These are phyloP conservation scores for Andrena praecox DNA, from an alignment of 2,888 invertebrate genomes.

Conservation along the genomic window DNA sequence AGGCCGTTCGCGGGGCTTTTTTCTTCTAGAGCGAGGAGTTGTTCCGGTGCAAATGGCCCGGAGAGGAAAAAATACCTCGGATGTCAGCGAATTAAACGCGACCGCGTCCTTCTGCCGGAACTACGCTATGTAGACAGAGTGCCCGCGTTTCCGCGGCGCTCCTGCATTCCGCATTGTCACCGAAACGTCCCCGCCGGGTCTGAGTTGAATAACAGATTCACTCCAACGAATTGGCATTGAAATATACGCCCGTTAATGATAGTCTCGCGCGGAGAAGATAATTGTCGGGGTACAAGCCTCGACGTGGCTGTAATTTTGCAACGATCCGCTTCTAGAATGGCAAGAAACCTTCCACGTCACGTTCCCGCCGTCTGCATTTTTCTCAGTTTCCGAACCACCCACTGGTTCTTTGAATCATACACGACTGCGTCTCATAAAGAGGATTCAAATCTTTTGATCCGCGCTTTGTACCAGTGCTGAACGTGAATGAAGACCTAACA, in stretches of 20 bases:
- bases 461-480: too few species aligned
- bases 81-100: constrained; percentile 45
- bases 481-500: too few species aligned
- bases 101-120: constrained; percentile 30
- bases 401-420: too few species aligned
- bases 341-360: not conserved
- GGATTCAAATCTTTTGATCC: too few species aligned
- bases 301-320: not conserved
- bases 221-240: constrained; percentile 24
- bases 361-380: too few species aligned
- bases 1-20: not conserved
- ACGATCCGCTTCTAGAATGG: not conserved
- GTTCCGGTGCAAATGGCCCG: not conserved
- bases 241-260: constrained; percentile 19
- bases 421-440: too few species aligned
- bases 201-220: constrained; percentile 30
- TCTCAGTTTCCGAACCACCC: too few species aligned
- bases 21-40: not conserved
- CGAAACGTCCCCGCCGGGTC: constrained; percentile 3
- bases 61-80: constrained; percentile 47
- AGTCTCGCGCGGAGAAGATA: constrained; percentile 21
- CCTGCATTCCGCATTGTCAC: constrained; percentile 31
- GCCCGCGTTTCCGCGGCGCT: constrained; percentile 11
- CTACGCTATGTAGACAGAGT: constrained; percentile 10
- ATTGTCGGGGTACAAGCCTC: not conserved